Conservation (phyloP, 1,140 invertebrate genomes). For the Planococcus citri region DNA sequence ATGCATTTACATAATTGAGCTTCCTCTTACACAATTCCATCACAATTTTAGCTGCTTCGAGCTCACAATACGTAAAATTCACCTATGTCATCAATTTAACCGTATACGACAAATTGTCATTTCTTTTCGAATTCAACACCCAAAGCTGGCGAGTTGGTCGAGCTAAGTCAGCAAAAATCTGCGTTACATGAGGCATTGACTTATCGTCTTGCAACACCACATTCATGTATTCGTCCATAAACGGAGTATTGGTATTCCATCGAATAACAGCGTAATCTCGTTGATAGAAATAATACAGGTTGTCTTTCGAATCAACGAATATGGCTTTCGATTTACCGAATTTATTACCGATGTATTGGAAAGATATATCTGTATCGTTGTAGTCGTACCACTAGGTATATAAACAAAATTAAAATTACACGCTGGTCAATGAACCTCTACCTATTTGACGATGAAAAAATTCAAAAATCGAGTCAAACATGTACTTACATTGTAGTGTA, state of each 20-base stretch:
- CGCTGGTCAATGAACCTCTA: too few relatives aligned
- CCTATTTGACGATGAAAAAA: too few relatives aligned
- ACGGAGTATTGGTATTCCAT: conserved; percentile 2
- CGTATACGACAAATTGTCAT: not conserved
- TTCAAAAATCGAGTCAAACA: too few relatives aligned
- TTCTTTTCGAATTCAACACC: not conserved
- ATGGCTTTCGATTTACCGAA: conserved; percentile 16
- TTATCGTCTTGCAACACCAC: not conserved
- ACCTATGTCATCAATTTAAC: not conserved
- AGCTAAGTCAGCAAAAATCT: conserved; percentile 13
- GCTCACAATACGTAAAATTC: too few relatives aligned
- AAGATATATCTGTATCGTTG: not conserved
- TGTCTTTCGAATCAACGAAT: not conserved
- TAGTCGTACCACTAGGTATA: not conserved
- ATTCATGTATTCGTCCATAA: conserved; percentile 11
- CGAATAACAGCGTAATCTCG: conserved; percentile 21
- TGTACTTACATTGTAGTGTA: not conserved
- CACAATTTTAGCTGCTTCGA: too few relatives aligned
- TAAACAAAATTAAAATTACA: too few relatives aligned
- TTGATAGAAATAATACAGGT: conserved; percentile 9
- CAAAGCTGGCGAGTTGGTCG: not conserved
- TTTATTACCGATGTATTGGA: conserved; percentile 33
- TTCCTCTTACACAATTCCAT: too few relatives aligned
- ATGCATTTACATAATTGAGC: too few relatives aligned
- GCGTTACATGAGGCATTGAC: not conserved